Evolutionary conservation across 2,113 vertebrate species (phyloP).

Genomic region (Eudyptes chrysolophus): DNA sequence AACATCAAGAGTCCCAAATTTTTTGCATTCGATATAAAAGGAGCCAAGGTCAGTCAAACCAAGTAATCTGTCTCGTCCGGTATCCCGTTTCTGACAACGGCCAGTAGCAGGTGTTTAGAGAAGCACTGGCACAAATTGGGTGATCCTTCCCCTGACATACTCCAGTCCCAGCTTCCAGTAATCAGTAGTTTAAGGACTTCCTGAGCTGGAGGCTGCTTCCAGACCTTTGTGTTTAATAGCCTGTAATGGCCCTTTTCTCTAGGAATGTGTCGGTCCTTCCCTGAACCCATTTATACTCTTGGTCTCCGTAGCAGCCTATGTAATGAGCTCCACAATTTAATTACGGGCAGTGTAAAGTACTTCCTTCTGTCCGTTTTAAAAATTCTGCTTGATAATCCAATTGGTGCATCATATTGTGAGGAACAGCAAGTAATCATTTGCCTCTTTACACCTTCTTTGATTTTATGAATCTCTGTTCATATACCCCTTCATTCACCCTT

Average conservation of each 20-base stretch:
- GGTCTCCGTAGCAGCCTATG: conserved; percentile 8
- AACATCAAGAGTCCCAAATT: background rate
- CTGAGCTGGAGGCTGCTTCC: conserved; percentile 28
- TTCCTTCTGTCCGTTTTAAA: conserved; percentile 47
- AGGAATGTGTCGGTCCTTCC: conserved; percentile 54
- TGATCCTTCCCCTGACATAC: background rate
- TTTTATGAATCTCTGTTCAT: background rate
- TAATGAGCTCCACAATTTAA: conserved; percentile 33
- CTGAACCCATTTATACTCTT: conserved; percentile 29
- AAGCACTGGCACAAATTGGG: background rate
- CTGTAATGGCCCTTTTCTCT: conserved; percentile 34
- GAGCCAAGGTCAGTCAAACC: background rate
- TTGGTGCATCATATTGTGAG: background rate
- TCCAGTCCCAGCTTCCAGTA: conserved; percentile 48
- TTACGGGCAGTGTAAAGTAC: conserved; percentile 37
- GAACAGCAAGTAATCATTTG: background rate
- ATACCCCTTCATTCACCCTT: background rate
- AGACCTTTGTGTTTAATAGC: conserved; percentile 38
- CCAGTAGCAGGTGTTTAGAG: background rate
- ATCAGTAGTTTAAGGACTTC: conserved; percentile 48
- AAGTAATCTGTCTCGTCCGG: background rate
- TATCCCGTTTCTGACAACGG: background rate
- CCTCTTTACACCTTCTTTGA: conserved; percentile 8
- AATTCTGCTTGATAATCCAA: conserved; percentile 23
- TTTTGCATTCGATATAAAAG: background rate